Conservation (phyloP, 1,140 invertebrate species). For the Lutraria rhynchaena region DNA sequence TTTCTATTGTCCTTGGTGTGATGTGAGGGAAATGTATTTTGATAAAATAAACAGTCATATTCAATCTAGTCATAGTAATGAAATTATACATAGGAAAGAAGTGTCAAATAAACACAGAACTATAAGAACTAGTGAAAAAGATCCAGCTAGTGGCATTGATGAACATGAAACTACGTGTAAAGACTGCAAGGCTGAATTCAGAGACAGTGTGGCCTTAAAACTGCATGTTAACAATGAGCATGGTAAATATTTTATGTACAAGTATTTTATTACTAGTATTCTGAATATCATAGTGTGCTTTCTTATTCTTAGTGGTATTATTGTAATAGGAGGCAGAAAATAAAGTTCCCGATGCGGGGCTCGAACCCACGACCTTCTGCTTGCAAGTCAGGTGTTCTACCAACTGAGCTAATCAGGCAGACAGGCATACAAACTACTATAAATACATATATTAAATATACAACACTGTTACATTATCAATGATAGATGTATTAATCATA, state of each 20-base stretch:
- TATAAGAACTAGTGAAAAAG: background rate
- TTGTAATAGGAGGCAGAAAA: no score
- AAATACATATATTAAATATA: no score
- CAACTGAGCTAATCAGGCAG: no score
- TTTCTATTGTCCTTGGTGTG: slow-evolving; percentile 22
- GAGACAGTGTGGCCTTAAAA: slow-evolving; percentile 3
- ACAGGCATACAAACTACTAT: no score
- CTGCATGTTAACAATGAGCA: slow-evolving; percentile 7
- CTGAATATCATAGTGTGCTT: no score
- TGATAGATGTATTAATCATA: no score
- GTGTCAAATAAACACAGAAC: background rate
- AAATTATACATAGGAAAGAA: background rate
- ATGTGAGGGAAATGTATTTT: background rate
- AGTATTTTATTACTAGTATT: no score
- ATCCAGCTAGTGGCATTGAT: slow-evolving; percentile 1
- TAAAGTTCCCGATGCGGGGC: no score
- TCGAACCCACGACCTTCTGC: no score
- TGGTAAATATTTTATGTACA: slow-evolving; percentile 13
- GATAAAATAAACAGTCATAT: slow-evolving; percentile 4
- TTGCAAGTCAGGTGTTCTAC: no score
- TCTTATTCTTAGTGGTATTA: no score
- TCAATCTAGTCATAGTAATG: background rate
- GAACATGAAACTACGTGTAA: background rate
- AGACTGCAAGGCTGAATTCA: background rate
- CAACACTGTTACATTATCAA: no score